Evolutionary conservation across 2,888 invertebrate genomes (phyloP), one percentile per base, ranked within the genome.

Genomic region (Oxyscelio sp.): DNA sequence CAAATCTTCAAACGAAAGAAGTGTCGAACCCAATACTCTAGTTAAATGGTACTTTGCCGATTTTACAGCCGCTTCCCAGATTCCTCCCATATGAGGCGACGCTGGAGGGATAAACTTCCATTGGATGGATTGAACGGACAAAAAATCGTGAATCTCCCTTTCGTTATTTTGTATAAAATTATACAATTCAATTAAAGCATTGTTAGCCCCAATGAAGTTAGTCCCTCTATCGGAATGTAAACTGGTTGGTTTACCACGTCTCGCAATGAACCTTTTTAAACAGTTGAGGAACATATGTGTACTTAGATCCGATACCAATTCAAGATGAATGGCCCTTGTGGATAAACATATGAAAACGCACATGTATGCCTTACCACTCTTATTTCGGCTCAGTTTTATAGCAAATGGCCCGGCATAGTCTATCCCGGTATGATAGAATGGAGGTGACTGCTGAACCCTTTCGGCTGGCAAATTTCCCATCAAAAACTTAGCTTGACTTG

Each of bases 211-310:
- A 11, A 86, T 66, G 68, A 89, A 89, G 61, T 87, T 89, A 4
- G 86, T 88, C n/a, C 87, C 87, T 24, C 85, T 85, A 34, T 89
- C 90, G 24, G 83, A 83, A 56, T 75, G 85, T 0, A 89, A 45
- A 11, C 83, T 61, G 9, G 52, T 48, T 13, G 65, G 58, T 38
- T 56, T 63, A 4, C 87, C 87, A 31, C 87, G 50, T 40, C 80
- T 66, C 8, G n/a, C n/a, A n/a, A n/a, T n/a, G n/a, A n/a, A n/a
- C n/a, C n/a, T n/a, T n/a, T n/a, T n/a, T n/a, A 88, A 70, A 8
- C 82, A 70, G 1, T 83, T 86, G 8, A 89, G 15, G 27, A 89
- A 88, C 1, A 79, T 82, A 15, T 86, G 61, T 0, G 84, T 85
- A 3, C 86, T 77, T 6, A 89, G 54, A n/a, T 87, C 85, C 0